These are phyloP conservation scores for Caenorhabditis zanzibari DNA, from an alignment of 2,888 invertebrate genomes.

Conservation along the genomic window DNA sequence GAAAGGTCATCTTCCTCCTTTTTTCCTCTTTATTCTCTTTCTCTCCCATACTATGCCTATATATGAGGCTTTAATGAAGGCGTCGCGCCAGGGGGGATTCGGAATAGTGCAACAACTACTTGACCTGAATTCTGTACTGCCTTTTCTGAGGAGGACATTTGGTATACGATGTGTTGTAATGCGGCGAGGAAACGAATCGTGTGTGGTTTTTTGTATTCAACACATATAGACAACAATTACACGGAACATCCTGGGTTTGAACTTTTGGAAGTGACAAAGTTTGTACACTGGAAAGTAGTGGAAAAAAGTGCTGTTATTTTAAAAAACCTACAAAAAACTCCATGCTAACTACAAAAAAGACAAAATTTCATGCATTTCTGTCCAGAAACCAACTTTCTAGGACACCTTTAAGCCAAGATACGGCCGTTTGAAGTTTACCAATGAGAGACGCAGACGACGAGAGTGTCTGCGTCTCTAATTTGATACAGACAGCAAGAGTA, in stretches of 20 bases:
- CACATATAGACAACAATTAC: constrained; percentile 4
- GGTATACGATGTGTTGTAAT: constrained; percentile 11
- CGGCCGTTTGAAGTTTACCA: too few relatives aligned
- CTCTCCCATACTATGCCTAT: constrained; percentile 32
- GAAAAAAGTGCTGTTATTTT: too few relatives aligned
- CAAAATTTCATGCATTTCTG: too few relatives aligned
- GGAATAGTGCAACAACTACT: constrained; percentile 49
- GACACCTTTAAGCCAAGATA: too few relatives aligned
- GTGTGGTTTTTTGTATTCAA: neutral
- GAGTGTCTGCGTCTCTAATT: too few relatives aligned
- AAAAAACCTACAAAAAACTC: too few relatives aligned
- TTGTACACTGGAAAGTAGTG: too few relatives aligned
- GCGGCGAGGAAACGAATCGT: neutral
- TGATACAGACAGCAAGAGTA: too few relatives aligned
- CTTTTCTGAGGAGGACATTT: neutral
- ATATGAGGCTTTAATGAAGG: constrained; percentile 57
- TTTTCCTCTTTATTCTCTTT: neutral
- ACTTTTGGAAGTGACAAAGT: neutral
- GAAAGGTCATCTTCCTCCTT: constrained; percentile 34
- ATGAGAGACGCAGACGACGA: too few relatives aligned
- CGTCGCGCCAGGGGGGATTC: constrained; percentile 8
- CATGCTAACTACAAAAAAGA: too few relatives aligned
- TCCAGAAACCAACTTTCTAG: too few relatives aligned
- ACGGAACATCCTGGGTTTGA: neutral
- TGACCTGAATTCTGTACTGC: constrained; percentile 56